Percentiles rank a stretch among this genome's conserved stretches.
Conservation (phyloP, 2,888 invertebrate genomes). For the Eilema sororculum region DNA sequence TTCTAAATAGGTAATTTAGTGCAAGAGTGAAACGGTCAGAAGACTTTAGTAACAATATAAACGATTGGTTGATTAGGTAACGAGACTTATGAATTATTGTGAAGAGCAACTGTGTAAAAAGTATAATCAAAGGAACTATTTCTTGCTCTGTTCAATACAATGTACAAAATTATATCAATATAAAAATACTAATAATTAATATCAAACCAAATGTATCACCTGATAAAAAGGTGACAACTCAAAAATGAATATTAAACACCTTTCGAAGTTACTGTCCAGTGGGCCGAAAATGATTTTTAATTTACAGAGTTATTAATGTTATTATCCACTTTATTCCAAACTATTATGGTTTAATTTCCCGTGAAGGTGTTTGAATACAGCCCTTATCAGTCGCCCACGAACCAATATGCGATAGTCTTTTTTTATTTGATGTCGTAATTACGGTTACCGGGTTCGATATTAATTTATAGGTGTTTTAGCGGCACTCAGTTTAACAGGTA, state of each 20-base stretch:
- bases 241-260: constrained; percentile 66
- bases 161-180: not conserved
- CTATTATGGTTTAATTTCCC: not conserved
- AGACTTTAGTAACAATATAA: no score
- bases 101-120: not conserved
- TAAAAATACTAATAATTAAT: not conserved
- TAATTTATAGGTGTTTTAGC: constrained; percentile 34
- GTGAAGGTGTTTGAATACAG: constrained; percentile 19
- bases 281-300: constrained; percentile 49
- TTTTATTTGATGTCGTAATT: constrained; percentile 49
- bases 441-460: constrained; percentile 33
- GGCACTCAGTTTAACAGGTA: constrained; percentile 19
- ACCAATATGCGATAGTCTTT: constrained; percentile 28
- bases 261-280: constrained; percentile 42
- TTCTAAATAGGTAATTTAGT: no score
- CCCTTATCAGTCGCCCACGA: constrained; percentile 51
- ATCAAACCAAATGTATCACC: constrained; percentile 40
- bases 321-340: not conserved
- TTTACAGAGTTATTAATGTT: not conserved
- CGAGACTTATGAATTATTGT: no score
- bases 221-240: constrained; percentile 67
- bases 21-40: no score
- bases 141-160: not conserved
- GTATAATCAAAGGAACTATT: not conserved
- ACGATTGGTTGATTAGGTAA: no score